Evolutionary conservation across 2,113 vertebrate species (phyloP).

Genomic region (Peucedramus taeniatus): DNA sequence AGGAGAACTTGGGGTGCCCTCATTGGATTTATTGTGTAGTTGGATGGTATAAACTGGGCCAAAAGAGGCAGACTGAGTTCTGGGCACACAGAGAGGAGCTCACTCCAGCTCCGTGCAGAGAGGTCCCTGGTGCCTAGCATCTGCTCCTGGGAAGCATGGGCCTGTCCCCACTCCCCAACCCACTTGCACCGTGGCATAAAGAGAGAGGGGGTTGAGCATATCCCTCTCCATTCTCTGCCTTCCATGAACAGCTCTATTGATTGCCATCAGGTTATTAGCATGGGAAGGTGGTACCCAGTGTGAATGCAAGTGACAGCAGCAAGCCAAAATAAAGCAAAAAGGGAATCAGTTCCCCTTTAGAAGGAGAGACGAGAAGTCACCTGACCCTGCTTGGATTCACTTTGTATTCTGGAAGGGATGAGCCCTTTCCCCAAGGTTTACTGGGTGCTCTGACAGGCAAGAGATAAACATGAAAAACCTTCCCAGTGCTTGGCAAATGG

Average conservation of each 20-base stretch:
- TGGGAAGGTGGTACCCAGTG: slow-evolving; percentile 49
- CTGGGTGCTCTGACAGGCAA: background rate
- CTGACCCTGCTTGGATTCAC: slow-evolving; percentile 27
- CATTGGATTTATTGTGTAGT: accelerated
- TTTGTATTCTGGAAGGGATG: slow-evolving; percentile 40
- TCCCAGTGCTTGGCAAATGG: background rate
- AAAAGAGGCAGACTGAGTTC: background rate
- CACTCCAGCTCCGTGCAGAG: accelerated
- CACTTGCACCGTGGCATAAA: background rate
- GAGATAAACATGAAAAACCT: slow-evolving; percentile 18
- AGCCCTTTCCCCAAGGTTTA: slow-evolving; percentile 3
- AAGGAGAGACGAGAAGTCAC: slow-evolving; percentile 9
- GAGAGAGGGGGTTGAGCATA: background rate
- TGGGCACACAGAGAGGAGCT: background rate
- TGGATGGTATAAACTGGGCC: background rate
- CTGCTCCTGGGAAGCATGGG: background rate
- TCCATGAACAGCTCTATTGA: slow-evolving; percentile 58
- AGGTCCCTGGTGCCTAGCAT: background rate
- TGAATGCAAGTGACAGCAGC: slow-evolving; percentile 53
- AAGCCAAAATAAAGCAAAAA: slow-evolving; percentile 41
- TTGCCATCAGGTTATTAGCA: slow-evolving; percentile 47
- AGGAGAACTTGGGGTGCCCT: accelerated
- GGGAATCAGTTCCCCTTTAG: slow-evolving; percentile 25
- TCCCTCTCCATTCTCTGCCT: slow-evolving; percentile 21
- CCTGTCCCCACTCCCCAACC: background rate